These are phyloP conservation scores for Netta rufina DNA, from an alignment of 2,797 vertebrate species.

Conservation along the genomic window DNA sequence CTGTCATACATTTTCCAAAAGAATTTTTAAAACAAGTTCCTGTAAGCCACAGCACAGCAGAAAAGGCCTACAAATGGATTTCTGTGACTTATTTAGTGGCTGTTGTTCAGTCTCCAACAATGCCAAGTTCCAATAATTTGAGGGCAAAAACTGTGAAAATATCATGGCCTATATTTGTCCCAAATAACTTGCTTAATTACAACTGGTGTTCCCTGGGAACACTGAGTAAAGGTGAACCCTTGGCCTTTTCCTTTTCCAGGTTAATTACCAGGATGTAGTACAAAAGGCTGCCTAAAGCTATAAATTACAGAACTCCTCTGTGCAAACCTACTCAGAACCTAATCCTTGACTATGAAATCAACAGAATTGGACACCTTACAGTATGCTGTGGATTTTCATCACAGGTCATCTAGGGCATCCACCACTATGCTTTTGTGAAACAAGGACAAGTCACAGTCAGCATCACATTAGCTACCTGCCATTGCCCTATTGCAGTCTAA, in stretches of 20 bases:
- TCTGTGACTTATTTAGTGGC: not conserved
- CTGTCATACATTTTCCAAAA: not conserved
- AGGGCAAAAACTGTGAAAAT: not conserved
- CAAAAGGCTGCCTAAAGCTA: constrained; percentile 40
- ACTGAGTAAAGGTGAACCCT: not conserved
- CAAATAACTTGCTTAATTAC: constrained; percentile 8
- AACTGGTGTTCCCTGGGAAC: not conserved
- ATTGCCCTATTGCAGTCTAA: not conserved
- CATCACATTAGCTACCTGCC: not conserved
- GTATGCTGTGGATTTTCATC: not conserved
- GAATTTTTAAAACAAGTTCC: not conserved
- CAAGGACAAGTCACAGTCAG: constrained; percentile 16
- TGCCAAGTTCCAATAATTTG: not conserved
- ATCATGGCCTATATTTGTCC: not conserved
- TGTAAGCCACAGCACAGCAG: not conserved
- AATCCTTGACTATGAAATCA: constrained; percentile 8
- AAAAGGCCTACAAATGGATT: not conserved
- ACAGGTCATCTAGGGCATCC: not conserved
- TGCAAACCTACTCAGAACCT: not conserved
- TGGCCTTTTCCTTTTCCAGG: not conserved
- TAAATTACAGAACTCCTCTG: not conserved
- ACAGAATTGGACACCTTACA: not conserved
- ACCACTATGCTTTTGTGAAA: not conserved
- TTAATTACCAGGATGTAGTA: constrained; percentile 13
- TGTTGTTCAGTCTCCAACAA: not conserved